These are phyloP conservation scores for Alcedo atthis DNA, from an alignment of 2,797 vertebrate species.

Conservation along the genomic window DNA sequence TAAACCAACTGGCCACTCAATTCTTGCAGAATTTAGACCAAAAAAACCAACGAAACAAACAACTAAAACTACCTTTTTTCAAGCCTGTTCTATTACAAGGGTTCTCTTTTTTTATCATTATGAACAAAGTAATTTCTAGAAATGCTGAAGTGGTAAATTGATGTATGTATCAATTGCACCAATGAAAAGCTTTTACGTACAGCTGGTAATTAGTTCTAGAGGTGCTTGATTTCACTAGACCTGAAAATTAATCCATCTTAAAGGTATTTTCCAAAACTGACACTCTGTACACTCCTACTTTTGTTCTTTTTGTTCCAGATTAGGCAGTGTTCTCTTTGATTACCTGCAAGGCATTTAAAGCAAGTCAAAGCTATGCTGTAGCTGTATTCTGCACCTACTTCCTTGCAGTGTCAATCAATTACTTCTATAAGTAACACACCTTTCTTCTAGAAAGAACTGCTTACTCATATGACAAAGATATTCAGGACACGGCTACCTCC, in stretches of 20 bases:
- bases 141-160: not conserved
- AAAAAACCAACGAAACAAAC: too few relatives aligned
- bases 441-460: not conserved
- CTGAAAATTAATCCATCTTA: not conserved
- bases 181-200: not conserved
- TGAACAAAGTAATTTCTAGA: not conserved
- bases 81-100: not conserved
- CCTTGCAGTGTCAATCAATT: not conserved
- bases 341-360: not conserved
- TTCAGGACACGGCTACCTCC: not conserved
- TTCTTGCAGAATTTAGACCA: not conserved
- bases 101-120: not conserved
- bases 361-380: not conserved
- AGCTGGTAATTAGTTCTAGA: not conserved
- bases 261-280: not conserved
- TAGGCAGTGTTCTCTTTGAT: not conserved
- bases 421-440: not conserved
- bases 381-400: not conserved
- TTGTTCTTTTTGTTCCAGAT: not conserved
- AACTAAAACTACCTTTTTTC: not conserved
- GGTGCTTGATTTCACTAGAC: not conserved
- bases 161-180: not conserved
- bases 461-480: fast-evolving
- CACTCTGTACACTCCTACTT: not conserved
- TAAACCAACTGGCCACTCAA: not conserved